A percentile compares a stretch with the other conserved stretches of the same genome.
phyloP scores from a whole-genome alignment of 2,888 invertebrate species.

The Nomada ruficornis region DNA sequence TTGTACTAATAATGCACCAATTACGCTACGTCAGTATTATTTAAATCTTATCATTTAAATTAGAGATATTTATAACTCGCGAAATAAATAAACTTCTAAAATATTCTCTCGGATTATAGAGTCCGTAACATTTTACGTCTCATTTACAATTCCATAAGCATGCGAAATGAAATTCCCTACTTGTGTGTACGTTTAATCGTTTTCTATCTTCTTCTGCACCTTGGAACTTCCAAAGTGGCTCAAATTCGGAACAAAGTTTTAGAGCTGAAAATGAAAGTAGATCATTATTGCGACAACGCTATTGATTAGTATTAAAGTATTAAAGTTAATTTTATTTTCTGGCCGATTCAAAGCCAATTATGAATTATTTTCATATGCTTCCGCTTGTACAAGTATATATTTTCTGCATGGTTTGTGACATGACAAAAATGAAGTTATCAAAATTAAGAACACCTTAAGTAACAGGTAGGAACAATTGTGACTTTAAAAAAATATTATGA shows the following conservation, averaged over 20 bases:
- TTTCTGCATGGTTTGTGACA: background rate
- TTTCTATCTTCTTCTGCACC: background rate
- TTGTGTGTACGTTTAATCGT: background rate
- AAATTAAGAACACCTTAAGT: no score
- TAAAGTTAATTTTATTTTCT: background rate
- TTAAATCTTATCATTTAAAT: slow-evolving; percentile 22
- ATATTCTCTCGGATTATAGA: background rate
- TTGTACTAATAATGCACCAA: slow-evolving; percentile 1
- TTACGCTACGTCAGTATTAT: slow-evolving; percentile 23
- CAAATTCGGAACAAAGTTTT: no score
- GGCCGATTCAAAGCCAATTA: background rate
- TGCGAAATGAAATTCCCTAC: background rate
- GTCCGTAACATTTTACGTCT: background rate
- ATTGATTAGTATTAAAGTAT: no score
- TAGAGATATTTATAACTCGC: background rate
- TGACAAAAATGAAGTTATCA: no score
- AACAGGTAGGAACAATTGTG: no score
- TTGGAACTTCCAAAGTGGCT: no score
- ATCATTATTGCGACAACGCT: background rate
- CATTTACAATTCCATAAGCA: background rate
- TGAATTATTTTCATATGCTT: background rate
- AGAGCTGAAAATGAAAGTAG: background rate
- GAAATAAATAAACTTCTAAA: slow-evolving; percentile 8
- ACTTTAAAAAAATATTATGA: no score
- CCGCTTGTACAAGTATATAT: background rate